A percentile compares a stretch with the other conserved stretches of the same genome.
These are phyloP conservation scores for Saguinus imperator DNA, from an alignment of 2,113 vertebrate genomes.

Conservation along the genomic window DNA sequence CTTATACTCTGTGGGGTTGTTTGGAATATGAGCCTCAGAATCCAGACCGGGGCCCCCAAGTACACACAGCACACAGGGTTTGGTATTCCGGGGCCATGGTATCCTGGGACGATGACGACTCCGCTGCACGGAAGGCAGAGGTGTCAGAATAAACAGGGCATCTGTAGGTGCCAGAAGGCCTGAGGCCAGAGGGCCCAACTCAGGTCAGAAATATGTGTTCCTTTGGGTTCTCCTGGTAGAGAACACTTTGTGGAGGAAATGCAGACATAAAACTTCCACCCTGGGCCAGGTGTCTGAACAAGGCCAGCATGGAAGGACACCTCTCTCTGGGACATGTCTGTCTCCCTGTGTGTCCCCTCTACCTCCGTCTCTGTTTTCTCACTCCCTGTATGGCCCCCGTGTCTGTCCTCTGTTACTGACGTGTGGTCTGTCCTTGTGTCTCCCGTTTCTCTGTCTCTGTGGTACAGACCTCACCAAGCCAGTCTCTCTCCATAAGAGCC, in stretches of 20 bases:
- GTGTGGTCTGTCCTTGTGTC: neutral
- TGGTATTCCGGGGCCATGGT: neutral
- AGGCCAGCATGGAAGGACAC: neutral
- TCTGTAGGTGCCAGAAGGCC: rapidly evolving
- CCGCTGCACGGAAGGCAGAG: neutral
- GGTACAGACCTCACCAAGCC: neutral
- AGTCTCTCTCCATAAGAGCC: neutral
- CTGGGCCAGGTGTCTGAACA: neutral
- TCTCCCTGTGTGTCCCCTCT: neutral
- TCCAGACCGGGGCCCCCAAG: neutral
- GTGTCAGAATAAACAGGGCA: neutral
- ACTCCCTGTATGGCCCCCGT: neutral
- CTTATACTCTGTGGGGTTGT: neutral
- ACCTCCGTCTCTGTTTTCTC: neutral
- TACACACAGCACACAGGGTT: no score
- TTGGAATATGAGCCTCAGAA: neutral
- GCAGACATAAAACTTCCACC: neutral
- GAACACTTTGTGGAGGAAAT: neutral
- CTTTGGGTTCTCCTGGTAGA: neutral
- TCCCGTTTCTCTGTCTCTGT: neutral
- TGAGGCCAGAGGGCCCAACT: no score
- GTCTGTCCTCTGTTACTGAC: neutral
- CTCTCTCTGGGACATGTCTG: no score
- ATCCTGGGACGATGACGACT: neutral
- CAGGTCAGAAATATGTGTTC: neutral